phyloP scores from a whole-genome alignment of 2,113 vertebrate genomes.

The Mesembrinibis cayennensis region DNA sequence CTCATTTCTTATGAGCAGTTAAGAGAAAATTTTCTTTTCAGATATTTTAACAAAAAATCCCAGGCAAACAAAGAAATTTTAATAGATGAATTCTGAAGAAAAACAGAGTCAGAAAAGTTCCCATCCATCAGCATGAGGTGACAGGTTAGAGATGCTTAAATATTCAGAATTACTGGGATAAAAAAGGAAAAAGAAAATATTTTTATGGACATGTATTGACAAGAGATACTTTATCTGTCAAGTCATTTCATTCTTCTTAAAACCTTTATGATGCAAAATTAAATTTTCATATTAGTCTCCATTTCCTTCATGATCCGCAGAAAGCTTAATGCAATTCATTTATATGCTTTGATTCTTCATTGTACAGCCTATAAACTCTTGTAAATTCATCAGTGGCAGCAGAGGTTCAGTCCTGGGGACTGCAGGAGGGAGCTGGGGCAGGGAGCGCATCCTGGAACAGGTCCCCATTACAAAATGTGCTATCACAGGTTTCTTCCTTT shows the following conservation, averaged over 20 bases:
- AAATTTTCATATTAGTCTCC: neutral
- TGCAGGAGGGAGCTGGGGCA: neutral
- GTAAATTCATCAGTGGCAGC: neutral
- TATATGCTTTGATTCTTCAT: neutral
- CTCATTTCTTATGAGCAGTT: rapidly evolving
- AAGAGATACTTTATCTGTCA: neutral
- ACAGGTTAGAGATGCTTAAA: neutral
- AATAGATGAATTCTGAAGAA: neutral
- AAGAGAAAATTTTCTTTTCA: neutral
- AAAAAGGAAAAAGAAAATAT: neutral
- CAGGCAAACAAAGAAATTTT: neutral
- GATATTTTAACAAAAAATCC: neutral
- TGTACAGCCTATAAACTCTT: neutral
- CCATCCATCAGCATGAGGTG: neutral
- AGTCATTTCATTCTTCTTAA: neutral
- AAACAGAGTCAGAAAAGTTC: neutral
- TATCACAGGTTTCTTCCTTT: neutral
- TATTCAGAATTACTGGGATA: neutral
- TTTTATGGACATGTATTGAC: neutral
- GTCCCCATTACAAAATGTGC: neutral
- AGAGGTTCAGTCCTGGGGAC: neutral
- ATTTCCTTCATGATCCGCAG: neutral
- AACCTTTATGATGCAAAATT: neutral
- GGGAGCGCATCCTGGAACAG: neutral
- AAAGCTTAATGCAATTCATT: neutral